Conservation (phyloP, 1,140 invertebrate genomes). For the Bombus difficillimus region DNA sequence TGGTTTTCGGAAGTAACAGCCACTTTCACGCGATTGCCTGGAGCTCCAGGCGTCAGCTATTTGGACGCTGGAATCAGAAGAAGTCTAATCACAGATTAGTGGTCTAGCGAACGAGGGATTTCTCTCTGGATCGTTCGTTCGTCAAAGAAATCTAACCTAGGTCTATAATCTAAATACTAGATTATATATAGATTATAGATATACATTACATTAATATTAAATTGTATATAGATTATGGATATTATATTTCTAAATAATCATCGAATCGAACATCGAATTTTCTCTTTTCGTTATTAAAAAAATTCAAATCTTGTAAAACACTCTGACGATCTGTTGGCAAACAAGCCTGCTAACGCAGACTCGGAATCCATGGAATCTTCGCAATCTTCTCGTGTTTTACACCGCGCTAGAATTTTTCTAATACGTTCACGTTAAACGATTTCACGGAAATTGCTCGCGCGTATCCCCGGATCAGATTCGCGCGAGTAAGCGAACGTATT, state of each 20-base stretch:
- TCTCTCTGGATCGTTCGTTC: neutral
- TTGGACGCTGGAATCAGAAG: neutral
- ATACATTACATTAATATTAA: neutral
- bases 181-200: neutral
- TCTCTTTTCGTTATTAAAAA: neutral
- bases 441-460: neutral
- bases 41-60: neutral
- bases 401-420: neutral
- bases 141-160: neutral
- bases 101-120: neutral
- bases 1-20: neutral
- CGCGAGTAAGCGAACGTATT: neutral
- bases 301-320: neutral
- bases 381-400: neutral
- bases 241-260: neutral
- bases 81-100: constrained; percentile 1
- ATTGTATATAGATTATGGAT: neutral
- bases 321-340: neutral
- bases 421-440: neutral
- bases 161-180: neutral
- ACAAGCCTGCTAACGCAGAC: neutral
- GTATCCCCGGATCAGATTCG: neutral
- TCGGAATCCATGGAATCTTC: neutral
- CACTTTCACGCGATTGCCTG: neutral
- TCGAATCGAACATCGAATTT: neutral